Base-by-base conservation (phyloP, 2,888 invertebrate genomes). In the Phengaris alcon region DNA sequence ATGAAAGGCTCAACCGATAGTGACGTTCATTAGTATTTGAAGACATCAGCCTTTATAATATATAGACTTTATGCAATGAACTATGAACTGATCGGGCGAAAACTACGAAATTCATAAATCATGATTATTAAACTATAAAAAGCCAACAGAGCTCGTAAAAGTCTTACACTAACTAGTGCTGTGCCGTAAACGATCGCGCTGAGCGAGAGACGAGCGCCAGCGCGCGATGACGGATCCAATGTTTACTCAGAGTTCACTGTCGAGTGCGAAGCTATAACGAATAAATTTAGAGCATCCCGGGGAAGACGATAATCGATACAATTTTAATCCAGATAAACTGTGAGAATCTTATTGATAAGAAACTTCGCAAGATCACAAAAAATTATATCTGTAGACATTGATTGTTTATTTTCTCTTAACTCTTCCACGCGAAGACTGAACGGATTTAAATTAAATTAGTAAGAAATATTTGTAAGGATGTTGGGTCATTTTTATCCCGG, bases 161-260 rank as follows among this genome's bases (percentile, higher is more conserved):
- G 86, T 59, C 22, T 59, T 59, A 57, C 57, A 57, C 22, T 35
- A 9, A 52, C 83, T 88, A 89, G 89, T 88, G 89, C 86, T 88
- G 88, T 84, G 82, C 77, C 79, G 76, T 79, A 80, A 64, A 64
- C 64, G 10, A 64, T 35, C 85, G 83, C 79, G 83, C 82, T 88
- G 84, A 91, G 80, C 84, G 90, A 90, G 85, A 87, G 88, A 83
- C 85, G 84, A 87, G 88, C 86, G 87, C 88, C 90, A 91, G 91
- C 85, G 84, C 87, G 85, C 84, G 90, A 78, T 84, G 90, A 92
- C 80, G 86, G 92, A 92, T 88, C 85, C 83, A 84, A 84, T 93
- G 92, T 91, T 91, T 91, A 91, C 87, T 84, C 83, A 86, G 90
- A 90, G 92, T 92, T 93, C 93, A 93, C 91, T 91, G 92, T 93